Evolutionary conservation across 2,113 vertebrate genomes (phyloP).

Genomic region (Paratilapia polleni): DNA sequence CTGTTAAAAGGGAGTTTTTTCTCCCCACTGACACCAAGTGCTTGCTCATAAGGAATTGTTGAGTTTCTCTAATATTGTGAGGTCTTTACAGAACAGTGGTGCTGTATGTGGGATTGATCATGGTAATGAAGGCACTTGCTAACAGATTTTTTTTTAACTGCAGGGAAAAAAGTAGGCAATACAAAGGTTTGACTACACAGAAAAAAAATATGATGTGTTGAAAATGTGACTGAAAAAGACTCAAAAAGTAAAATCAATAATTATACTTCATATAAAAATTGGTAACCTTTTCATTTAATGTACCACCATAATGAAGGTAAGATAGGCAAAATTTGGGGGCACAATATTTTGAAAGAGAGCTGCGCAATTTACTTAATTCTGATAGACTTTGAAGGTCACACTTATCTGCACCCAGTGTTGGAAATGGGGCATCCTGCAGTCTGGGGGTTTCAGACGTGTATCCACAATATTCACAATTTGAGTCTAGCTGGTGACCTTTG

Average conservation of each 20-base stretch:
- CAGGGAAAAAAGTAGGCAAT: too few relatives aligned
- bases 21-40: background rate
- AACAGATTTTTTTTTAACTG: too few relatives aligned
- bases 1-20: background rate
- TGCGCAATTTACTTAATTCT: background rate
- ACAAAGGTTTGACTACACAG: too few relatives aligned
- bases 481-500: conserved; percentile 17
- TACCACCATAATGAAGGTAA: too few relatives aligned
- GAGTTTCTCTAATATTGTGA: background rate
- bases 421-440: background rate
- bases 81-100: background rate
- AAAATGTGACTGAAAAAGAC: too few relatives aligned
- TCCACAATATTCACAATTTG: background rate
- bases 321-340: too few relatives aligned
- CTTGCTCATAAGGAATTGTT: background rate
- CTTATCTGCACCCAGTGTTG: background rate
- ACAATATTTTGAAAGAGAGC: background rate
- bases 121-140: background rate
- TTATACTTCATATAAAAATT: too few relatives aligned
- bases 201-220: too few relatives aligned
- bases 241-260: too few relatives aligned
- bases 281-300: too few relatives aligned
- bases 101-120: background rate
- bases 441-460: background rate
- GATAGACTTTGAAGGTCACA: background rate